Base-by-base conservation (phyloP, 2,888 invertebrate genomes). In the Perizoma flavofasciatum region DNA sequence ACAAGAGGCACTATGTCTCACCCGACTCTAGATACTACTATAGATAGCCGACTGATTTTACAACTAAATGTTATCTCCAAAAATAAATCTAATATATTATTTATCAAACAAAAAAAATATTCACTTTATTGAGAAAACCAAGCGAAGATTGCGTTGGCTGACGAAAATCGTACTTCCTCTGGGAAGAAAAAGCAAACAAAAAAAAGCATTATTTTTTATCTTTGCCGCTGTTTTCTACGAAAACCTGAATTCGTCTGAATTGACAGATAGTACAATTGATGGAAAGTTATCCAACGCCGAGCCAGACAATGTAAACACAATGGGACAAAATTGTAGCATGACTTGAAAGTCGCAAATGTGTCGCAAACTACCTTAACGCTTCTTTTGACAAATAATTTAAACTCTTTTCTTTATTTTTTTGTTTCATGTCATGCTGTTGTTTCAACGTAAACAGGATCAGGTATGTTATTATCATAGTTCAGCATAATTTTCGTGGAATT, bases 391-490 rank as follows among this genome's bases (percentile, higher is more conserved):
- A 60, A 57, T 49, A 47, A 59, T 61, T 39, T 45, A 51, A 22
- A 22, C 22, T 22, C 3, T 3, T 22, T 22, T 68, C 5, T 57
- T 58, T 37, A 37, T 37, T 74, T 81, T 88, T 81, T 89, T 90
- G 22, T 22, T 22, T 22, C 22, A 22, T 22, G 22, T 75, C 89
- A 89, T 82, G 88, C 83, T 64, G 63, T 74, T 71, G 65, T 61
- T 55, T 63, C 55, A 59, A 52, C 49, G 47, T 22, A 10, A 60
- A 68, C 74, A 90, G 90, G 90, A 90, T 74, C 90, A 90, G 90
- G 90, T 90, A 89, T 82, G 90, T 89, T 77, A 66, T 72, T 44
- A 32, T 46, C 39, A 44, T 53, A 47, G 43, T 53, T 37, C 5
- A 34, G 11, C 10, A 49, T 49, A 49, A 5, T 49, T 50, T 33